Evolutionary conservation across 2,797 vertebrate species (phyloP), one percentile per base, ranked within the genome.

Genomic region (Hoplostethus atlanticus): DNA sequence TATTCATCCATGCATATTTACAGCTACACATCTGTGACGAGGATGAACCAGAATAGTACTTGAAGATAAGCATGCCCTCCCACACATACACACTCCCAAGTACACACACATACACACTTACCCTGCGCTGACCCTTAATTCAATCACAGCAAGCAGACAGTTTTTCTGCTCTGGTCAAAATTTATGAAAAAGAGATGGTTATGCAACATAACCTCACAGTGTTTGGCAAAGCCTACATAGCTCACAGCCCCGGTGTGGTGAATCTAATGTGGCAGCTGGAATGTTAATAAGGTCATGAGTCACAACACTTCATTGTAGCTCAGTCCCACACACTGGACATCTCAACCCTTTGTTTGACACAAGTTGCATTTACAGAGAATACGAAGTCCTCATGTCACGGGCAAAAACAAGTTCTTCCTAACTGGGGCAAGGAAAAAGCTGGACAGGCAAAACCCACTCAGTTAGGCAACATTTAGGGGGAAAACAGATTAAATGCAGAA

Each of bases 201-300:
- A 66, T 57, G 68, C 46, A 68, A 73, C 13, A 2, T 12, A 48
- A 63, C 56, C 61, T 72, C 10, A 15, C 16, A 0, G 58, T 4
- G 34, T 76, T 72, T 68, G 70, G 73, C 64, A 52, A 60, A 76
- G 71, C 62, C 38, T 0, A 2, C 54, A 11, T 0, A 53, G 50
- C 61, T 1, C 52, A 63, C 59, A n/a, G 5, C n/a, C 42, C 40
- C 42, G 0, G 55, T 59, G 69, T 7, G 51, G 58, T 55, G 73
- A 67, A 79, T 68, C 30, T 30, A 73, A 75, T 12, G 65, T 77
- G 73, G 77, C 86, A 85, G 78, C 78, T 67, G 86, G 83, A 87
- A 88, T 84, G 83, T 84, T 80, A 82, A 88, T 73, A 50, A 84
- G 68, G 56, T 60, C 1, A 36, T 21, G 52, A 76, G 74, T 77